These are phyloP conservation scores for Hemitrygon akajei DNA, from an alignment of 2,797 vertebrate species.

Conservation along the genomic window DNA sequence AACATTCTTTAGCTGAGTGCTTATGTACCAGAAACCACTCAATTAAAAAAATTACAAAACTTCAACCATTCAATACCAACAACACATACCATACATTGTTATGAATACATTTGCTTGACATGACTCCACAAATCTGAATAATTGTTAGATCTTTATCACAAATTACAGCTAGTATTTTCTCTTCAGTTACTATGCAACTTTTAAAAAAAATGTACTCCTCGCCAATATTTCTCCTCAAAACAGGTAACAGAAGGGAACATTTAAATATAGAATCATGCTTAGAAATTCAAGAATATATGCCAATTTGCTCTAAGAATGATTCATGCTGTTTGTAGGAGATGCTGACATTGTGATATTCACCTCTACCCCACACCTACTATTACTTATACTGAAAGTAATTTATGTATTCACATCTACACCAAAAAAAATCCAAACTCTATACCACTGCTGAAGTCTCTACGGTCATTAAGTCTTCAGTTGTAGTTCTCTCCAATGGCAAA, in stretches of 20 bases:
- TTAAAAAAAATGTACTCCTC: background rate
- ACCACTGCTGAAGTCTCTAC: background rate
- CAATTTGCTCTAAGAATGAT: background rate
- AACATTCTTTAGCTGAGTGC: background rate
- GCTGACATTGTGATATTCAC: no score
- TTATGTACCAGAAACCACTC: background rate
- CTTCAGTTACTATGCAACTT: background rate
- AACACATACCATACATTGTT: background rate
- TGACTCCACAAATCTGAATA: background rate
- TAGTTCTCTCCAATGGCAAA: background rate
- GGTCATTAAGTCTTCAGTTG: background rate
- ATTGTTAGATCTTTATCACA: background rate
- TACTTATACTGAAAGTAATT: background rate
- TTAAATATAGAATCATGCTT: no score
- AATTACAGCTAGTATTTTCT: background rate
- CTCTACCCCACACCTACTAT: no score
- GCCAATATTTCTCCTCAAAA: background rate
- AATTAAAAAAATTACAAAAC: background rate
- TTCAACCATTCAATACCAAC: slow-evolving; percentile 11
- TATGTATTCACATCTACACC: background rate
- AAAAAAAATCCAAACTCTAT: background rate
- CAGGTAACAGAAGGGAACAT: no score
- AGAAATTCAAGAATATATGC: background rate
- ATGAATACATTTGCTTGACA: background rate
- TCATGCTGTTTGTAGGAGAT: background rate